phyloP scores from a whole-genome alignment of 2,888 invertebrate species.

The Melitaea athalia region DNA sequence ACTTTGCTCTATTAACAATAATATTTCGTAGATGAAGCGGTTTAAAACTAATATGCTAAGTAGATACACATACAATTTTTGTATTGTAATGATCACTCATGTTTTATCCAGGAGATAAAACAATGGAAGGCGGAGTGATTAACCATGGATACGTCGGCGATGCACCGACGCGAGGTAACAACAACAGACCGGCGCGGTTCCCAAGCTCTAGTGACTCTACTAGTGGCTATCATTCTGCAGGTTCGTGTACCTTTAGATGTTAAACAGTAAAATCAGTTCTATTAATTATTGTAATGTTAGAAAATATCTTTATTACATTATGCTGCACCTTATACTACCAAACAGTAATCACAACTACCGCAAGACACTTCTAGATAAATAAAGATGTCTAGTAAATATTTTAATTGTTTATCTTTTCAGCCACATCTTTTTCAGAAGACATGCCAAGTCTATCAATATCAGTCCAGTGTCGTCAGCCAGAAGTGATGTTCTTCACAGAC shows the following conservation, averaged over 20 bases:
- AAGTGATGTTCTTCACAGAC: slow-evolving; percentile 88
- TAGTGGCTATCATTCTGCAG: slow-evolving; percentile 82
- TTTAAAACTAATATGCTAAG: too few relatives aligned
- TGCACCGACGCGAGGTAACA: slow-evolving; percentile 55
- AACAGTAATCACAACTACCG: too few relatives aligned
- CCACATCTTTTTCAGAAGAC: slow-evolving; percentile 74
- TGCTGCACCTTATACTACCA: too few relatives aligned
- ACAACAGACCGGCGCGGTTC: slow-evolving; percentile 60
- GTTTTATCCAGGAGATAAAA: slow-evolving; percentile 72
- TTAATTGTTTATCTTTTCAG: slow-evolving; percentile 51
- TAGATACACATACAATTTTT: too few relatives aligned
- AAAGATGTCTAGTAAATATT: not conserved
- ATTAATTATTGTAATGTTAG: too few relatives aligned
- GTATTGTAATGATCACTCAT: not conserved
- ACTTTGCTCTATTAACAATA: too few relatives aligned
- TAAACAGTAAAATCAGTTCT: too few relatives aligned
- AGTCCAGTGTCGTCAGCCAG: slow-evolving; percentile 88
- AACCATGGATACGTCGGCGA: slow-evolving; percentile 88
- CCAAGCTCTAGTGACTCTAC: slow-evolving; percentile 82
- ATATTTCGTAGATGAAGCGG: too few relatives aligned
- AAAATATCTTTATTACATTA: too few relatives aligned
- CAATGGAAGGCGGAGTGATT: slow-evolving; percentile 85
- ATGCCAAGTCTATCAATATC: slow-evolving; percentile 85
- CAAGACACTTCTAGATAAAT: too few relatives aligned
- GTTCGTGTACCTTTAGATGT: slow-evolving; percentile 44